These are phyloP conservation scores for Celastrina argiolus DNA, from an alignment of 2,888 invertebrate species.

Conservation along the genomic window DNA sequence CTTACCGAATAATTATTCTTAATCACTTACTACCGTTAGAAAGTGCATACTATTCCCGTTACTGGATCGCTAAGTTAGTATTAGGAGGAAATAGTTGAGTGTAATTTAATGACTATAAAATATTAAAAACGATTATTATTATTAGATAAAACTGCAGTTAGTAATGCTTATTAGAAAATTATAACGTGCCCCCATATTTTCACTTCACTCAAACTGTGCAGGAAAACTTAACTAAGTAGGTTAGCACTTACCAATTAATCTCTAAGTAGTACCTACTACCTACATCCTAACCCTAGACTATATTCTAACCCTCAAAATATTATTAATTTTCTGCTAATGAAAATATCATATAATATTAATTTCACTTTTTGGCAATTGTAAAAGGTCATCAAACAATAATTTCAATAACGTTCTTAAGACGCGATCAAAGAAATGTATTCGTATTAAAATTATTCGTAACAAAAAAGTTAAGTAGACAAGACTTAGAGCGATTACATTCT, in stretches of 20 bases:
- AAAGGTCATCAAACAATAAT: not conserved
- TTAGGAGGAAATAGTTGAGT: not conserved
- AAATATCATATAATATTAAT: too few relatives aligned
- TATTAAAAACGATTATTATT: not conserved
- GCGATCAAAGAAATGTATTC: not conserved
- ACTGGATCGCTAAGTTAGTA: not conserved
- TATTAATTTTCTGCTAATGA: too few relatives aligned
- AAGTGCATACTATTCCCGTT: not conserved
- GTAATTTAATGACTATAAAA: not conserved
- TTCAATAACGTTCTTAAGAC: too few relatives aligned
- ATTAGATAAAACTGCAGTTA: not conserved
- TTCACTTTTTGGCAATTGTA: not conserved
- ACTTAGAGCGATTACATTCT: too few relatives aligned
- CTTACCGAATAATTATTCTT: not conserved
- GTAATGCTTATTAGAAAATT: too few relatives aligned
- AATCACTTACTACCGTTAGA: conserved; percentile 13
- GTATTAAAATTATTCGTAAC: not conserved
- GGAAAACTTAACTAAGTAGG: too few relatives aligned
- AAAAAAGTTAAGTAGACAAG: not conserved
- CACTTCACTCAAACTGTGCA: too few relatives aligned
- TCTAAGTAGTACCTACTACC: too few relatives aligned
- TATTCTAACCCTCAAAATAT: too few relatives aligned
- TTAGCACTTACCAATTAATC: too few relatives aligned
- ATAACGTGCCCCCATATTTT: too few relatives aligned
- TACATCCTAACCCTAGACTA: too few relatives aligned